A percentile compares a stretch with the other conserved stretches of the same genome.
Evolutionary conservation across 2,888 invertebrate genomes (phyloP).

Genomic region (Cataglyphis altisquamis): DNA sequence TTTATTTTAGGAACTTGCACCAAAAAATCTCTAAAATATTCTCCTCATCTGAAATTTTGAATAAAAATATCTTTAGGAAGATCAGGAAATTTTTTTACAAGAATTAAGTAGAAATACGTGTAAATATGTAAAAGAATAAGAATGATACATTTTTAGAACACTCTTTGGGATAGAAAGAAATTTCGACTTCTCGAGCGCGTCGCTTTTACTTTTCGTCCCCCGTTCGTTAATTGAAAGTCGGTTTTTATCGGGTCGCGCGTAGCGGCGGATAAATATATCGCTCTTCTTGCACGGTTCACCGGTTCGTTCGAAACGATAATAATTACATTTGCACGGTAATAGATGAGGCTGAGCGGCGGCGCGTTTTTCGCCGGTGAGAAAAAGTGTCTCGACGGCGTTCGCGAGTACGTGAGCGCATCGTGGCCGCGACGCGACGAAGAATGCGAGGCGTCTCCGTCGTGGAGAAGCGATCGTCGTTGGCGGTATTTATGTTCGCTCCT

Average conservation of each 20-base stretch:
- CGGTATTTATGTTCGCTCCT: slow-evolving; percentile 38
- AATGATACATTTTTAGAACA: background rate
- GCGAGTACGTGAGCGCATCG: slow-evolving; percentile 37
- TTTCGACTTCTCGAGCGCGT: background rate
- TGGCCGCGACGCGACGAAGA: slow-evolving; percentile 34
- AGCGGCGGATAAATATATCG: slow-evolving; percentile 63
- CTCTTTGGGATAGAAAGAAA: background rate
- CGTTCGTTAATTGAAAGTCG: slow-evolving; percentile 62
- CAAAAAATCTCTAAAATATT: too few relatives aligned
- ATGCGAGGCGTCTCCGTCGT: slow-evolving; percentile 28
- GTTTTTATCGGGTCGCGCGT: slow-evolving; percentile 64
- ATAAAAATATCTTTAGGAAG: too few relatives aligned
- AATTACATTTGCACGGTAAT: slow-evolving; percentile 83
- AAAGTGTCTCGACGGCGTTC: slow-evolving; percentile 50
- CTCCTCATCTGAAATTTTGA: too few relatives aligned
- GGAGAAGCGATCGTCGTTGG: slow-evolving; percentile 43
- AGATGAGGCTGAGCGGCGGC: slow-evolving; percentile 75
- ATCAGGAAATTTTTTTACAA: too few relatives aligned
- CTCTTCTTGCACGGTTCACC: slow-evolving; percentile 65
- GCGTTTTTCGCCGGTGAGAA: slow-evolving; percentile 63
- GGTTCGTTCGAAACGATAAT: slow-evolving; percentile 77
- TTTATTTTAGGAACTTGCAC: too few relatives aligned
- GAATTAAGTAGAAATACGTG: too few relatives aligned
- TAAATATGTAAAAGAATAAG: background rate
- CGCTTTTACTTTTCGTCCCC: background rate